Evolutionary conservation across 2,888 invertebrate species (phyloP).

Genomic region (Tipula unca): DNA sequence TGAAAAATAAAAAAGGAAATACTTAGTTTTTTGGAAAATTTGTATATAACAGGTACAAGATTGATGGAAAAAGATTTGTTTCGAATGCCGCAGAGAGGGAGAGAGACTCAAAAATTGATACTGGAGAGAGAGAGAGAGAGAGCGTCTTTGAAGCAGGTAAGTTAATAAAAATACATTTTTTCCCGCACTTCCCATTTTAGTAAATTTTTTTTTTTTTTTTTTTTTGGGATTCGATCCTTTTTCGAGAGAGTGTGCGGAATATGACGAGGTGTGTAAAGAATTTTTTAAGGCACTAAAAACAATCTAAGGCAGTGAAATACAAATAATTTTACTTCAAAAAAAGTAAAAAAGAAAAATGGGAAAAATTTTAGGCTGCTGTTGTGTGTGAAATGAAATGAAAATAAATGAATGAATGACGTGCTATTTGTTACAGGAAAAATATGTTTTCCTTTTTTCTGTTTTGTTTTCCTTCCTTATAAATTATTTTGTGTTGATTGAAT

Average conservation of each 20-base stretch:
- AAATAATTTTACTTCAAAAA: not conserved
- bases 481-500: conserved; percentile 8
- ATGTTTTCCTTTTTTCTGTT: not conserved
- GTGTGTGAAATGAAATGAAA: not conserved
- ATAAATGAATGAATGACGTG: conserved; percentile 14
- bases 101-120: too few species aligned
- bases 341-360: not conserved
- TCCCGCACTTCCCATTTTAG: too few species aligned
- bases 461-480: not conserved
- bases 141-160: not conserved
- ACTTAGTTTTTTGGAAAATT: conserved; percentile 1
- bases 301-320: not conserved
- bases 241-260: not conserved
- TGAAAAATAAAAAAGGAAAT: not conserved
- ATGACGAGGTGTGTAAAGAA: not conserved
- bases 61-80: conserved; percentile 3
- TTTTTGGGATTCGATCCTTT: not conserved
- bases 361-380: not conserved
- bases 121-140: too few species aligned
- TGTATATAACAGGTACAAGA: not conserved
- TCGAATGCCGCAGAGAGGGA: not conserved
- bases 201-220: not conserved
- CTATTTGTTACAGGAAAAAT: not conserved
- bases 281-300: not conserved
- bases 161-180: not conserved